Conservation (phyloP, 2,797 vertebrate genomes). For the Sebastes cheni region DNA sequence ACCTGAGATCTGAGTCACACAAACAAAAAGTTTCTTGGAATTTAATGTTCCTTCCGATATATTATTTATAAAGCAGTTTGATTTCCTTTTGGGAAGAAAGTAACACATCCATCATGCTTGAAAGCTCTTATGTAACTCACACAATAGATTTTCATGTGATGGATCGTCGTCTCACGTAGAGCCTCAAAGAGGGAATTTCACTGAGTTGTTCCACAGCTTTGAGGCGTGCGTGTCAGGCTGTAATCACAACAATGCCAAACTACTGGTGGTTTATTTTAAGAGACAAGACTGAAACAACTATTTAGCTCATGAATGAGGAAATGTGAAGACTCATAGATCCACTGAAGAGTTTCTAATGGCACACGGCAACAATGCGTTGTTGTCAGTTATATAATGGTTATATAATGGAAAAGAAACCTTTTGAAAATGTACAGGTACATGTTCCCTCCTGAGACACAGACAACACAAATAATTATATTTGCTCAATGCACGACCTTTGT, state of each 20-base stretch:
- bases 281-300: not conserved
- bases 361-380: not conserved
- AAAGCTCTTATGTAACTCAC: not conserved
- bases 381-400: not conserved
- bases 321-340: not conserved
- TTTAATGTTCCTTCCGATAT: not conserved
- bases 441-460: not conserved
- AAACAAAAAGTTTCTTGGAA: not conserved
- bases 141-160: not conserved
- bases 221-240: not conserved
- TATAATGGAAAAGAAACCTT: not conserved
- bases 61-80: not conserved
- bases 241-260: not conserved
- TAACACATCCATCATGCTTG: not conserved
- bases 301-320: constrained; percentile 41
- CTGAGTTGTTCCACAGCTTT: constrained; percentile 1
- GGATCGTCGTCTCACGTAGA: not conserved
- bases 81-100: not conserved
- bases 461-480: not conserved
- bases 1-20: not conserved
- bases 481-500: not conserved
- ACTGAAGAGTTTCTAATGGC: not conserved
- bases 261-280: constrained; percentile 5
- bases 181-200: not conserved
- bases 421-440: not conserved